These are phyloP conservation scores for Epicampocera succincta DNA, from an alignment of 2,888 invertebrate species.

Conservation along the genomic window DNA sequence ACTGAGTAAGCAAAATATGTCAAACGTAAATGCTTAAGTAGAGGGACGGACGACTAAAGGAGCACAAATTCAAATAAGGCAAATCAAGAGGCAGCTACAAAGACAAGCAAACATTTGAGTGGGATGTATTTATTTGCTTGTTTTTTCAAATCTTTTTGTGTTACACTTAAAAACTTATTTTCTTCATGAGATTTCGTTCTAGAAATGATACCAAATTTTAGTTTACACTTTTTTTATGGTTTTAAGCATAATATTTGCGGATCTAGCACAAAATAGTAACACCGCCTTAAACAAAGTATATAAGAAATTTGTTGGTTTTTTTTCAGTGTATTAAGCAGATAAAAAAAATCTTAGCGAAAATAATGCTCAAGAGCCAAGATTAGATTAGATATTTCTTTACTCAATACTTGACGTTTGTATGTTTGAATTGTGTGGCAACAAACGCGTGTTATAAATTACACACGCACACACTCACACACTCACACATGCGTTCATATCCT, in stretches of 20 bases:
- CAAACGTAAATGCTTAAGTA: background rate
- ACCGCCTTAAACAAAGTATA: too few relatives aligned
- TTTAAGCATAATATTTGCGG: background rate
- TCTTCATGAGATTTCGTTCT: too few relatives aligned
- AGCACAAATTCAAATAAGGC: background rate
- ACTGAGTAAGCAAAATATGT: constrained; percentile 35
- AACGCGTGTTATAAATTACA: constrained; percentile 16
- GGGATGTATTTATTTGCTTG: too few relatives aligned
- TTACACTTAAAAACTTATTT: too few relatives aligned
- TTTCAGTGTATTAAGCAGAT: background rate
- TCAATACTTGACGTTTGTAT: background rate
- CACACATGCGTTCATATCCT: constrained; percentile 13
- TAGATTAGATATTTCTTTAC: constrained; percentile 3
- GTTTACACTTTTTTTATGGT: too few relatives aligned
- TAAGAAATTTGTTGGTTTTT: too few relatives aligned
- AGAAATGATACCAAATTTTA: too few relatives aligned
- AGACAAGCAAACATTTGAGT: too few relatives aligned
- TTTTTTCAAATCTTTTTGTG: too few relatives aligned
- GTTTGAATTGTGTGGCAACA: background rate
- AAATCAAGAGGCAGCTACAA: background rate
- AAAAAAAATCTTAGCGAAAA: constrained; percentile 35
- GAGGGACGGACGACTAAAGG: background rate
- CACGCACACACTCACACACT: background rate
- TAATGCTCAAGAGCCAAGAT: background rate
- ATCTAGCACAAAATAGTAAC: background rate